A percentile compares a stretch with the other conserved stretches of the same genome.
Evolutionary conservation across 2,113 vertebrate species (phyloP).

Genomic region (Epinephelus lanceolatus): DNA sequence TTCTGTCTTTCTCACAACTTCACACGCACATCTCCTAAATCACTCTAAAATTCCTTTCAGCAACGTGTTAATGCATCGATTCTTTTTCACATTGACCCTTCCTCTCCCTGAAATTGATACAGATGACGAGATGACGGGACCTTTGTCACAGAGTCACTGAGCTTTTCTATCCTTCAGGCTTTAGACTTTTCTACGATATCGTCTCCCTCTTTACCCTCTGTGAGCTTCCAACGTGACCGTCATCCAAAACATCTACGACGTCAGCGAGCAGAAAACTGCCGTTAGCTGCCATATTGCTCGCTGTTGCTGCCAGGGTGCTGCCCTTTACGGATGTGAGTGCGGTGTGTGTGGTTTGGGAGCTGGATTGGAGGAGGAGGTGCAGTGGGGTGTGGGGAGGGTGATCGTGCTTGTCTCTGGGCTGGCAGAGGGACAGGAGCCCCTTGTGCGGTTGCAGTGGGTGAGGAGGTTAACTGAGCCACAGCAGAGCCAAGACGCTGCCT

Average conservation of each 20-base stretch:
- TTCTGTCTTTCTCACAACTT: conserved; percentile 39
- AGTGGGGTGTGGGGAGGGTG: neutral
- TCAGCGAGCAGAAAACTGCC: conserved; percentile 70
- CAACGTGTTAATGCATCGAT: conserved; percentile 34
- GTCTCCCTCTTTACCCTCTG: conserved; percentile 37
- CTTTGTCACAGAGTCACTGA: conserved; percentile 51
- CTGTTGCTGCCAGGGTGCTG: conserved; percentile 71
- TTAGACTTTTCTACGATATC: conserved; percentile 46
- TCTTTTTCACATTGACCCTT: conserved; percentile 33
- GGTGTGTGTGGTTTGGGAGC: conserved; percentile 53
- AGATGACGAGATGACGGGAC: conserved; percentile 51
- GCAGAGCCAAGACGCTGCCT: conserved; percentile 75
- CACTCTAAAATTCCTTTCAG: conserved; percentile 24
- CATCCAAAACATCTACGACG: conserved; percentile 72
- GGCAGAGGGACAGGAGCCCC: conserved; percentile 71
- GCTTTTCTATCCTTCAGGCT: conserved; percentile 47
- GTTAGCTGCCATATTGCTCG: conserved; percentile 71
- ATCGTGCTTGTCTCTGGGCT: conserved; percentile 61
- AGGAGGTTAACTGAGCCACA: conserved; percentile 84
- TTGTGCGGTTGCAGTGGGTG: conserved; percentile 74
- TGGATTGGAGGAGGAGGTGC: conserved; percentile 13
- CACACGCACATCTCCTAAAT: conserved; percentile 8
- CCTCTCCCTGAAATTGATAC: conserved; percentile 57
- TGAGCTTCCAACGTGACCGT: conserved; percentile 64
- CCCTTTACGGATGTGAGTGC: conserved; percentile 74